Evolutionary conservation across 2,113 vertebrate species (phyloP), one percentile per base, ranked within the genome.

Genomic region (Cynoglossus semilaevis): DNA sequence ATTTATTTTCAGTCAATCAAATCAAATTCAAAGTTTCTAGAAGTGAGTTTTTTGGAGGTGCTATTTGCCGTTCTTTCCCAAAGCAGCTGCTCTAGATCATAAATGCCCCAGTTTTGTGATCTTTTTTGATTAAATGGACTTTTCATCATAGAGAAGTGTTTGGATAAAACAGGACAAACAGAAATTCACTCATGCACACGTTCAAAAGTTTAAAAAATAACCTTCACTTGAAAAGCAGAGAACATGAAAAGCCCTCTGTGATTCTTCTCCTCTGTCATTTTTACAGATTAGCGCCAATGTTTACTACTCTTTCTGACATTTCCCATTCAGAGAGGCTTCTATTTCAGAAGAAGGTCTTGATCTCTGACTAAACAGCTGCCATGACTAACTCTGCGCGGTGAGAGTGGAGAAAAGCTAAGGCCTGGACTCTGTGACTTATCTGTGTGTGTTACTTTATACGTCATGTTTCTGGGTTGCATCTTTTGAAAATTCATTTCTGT

Each of bases 371-470:
- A 81, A 77, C 73, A 72, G 70, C 58, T 48, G 60, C 55, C 44
- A 19, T 43, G 18, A 50, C 38, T 11, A 11, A 5, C 12, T 40
- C 12, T 40, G 65, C 58, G 63, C 38, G 45, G 64, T 58, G 66
- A 70, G 64, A 51, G 57, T 40, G 36, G 6, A n/a, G 51, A 69
- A 41, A 72, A 60, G 4, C 3, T 7, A 9, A 41, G 61, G 74
- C 22, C 79, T 74, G 81, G 81, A 76, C 63, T 80, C 51, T 72
- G 60, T 80, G 64, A 77, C 76, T 85, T 81, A 81, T 85, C 82
- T 86, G 59, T 64, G 49, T 58, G 66, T 50, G 60, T 53, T 66
- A 47, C 48, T 16, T 41, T 8, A 45, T 17, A 18, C 16, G 49
- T 52, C 57, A 53, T 62, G 58, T 57, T 69, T 79, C 80, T 84